Base-by-base conservation (phyloP, 2,888 invertebrate genomes). In the Lasioglossum morio region DNA sequence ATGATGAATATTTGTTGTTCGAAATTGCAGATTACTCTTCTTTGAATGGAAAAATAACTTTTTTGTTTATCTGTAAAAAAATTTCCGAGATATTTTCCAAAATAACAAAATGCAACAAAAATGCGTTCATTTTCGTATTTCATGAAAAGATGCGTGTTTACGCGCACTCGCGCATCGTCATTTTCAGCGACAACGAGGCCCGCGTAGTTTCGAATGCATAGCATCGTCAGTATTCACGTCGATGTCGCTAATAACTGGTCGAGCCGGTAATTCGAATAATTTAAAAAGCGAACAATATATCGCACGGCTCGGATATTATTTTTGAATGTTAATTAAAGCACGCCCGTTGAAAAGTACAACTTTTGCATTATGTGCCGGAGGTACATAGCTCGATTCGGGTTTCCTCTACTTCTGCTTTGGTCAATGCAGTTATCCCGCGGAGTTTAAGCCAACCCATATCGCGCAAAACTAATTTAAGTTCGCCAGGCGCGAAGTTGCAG, bases 381-480 rank as follows among this genome's bases (percentile, higher is more conserved):
- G 23, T 30, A 37, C 37, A 37, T 37, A 8, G 53, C 14, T 30
- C 40, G 66, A 23, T 69, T 4, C 63, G 43, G 8, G 8, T 40
- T 27, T 53, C 57, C n/a, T 77, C 69, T 34, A 57, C 43, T 66
- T 84, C 27, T 43, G 63, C 34, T 75, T 34, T 72, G 85, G 48
- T 63, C 77, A 77, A 34, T 23, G 72, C 46, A 60, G 69, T 77
- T 34, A 73, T 34, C 60, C 74, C 37, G 46, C 4, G 72, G 53
- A 57, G 76, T 75, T 82, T 70, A 79, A 37, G 69, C 70, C 43
- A 63, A 10, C 60, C 82, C 87, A 80, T 87, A 87, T 82, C 83
- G 75, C 57, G 53, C 40, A 46, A 85, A 87, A 88, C 87, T 88
- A 88, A 88, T 88, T 88, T 88, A 88, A 88, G 87, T 88, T 87